Percentiles rank a stretch among this genome's conserved stretches.
phyloP scores from a whole-genome alignment of 2,888 invertebrate genomes.

The Drosophila glabriapex region DNA sequence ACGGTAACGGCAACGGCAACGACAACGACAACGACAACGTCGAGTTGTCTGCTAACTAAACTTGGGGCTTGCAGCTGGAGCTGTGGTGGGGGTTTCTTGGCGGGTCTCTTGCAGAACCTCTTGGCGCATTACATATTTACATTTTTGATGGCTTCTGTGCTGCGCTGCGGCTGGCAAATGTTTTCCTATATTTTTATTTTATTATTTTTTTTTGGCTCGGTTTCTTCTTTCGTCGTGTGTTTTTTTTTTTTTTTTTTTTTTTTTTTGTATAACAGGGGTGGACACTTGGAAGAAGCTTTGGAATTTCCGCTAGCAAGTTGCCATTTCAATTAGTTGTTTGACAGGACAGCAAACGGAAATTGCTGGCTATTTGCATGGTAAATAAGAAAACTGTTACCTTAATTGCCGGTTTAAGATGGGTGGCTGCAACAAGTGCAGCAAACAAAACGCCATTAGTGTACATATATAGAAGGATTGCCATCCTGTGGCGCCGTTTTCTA shows the following conservation, averaged over 20 bases:
- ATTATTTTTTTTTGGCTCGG: slow-evolving; percentile 10
- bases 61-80: slow-evolving; percentile 23
- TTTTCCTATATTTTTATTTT: slow-evolving; percentile 23
- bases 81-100: slow-evolving; percentile 3
- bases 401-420: slow-evolving; percentile 38
- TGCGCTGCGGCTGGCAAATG: slow-evolving; percentile 46
- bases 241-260: neutral
- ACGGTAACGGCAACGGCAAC: slow-evolving; percentile 16
- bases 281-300: slow-evolving; percentile 12
- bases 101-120: slow-evolving; percentile 18
- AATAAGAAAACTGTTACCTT: slow-evolving; percentile 44
- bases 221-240: slow-evolving; percentile 11
- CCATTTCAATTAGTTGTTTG: slow-evolving; percentile 72
- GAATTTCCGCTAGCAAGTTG: slow-evolving; percentile 65
- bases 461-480: slow-evolving; percentile 30
- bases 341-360: slow-evolving; percentile 76
- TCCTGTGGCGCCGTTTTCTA: neutral
- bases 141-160: slow-evolving; percentile 71
- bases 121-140: slow-evolving; percentile 71
- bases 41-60: slow-evolving; percentile 24
- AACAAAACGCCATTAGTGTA: slow-evolving; percentile 13
- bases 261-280: neutral
- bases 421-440: slow-evolving; percentile 42
- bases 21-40: slow-evolving; percentile 18
- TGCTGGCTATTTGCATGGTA: slow-evolving; percentile 64